Conservation (phyloP, 2,797 vertebrate genomes). For the Mormyrops attenuatus region DNA sequence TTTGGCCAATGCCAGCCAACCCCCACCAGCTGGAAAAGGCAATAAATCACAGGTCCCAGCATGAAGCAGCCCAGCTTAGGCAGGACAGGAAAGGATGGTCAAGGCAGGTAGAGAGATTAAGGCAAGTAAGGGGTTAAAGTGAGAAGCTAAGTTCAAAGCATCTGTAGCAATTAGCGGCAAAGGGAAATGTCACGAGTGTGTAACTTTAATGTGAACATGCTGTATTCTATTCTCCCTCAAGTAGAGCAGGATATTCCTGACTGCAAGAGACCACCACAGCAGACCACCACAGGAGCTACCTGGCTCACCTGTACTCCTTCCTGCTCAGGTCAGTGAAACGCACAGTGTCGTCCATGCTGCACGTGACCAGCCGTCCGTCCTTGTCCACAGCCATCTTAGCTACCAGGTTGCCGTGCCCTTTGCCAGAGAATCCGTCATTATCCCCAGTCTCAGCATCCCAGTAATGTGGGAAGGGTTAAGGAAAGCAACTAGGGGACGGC, state of each 20-base stretch:
- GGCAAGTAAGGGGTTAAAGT: not conserved
- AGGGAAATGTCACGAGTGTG: not conserved
- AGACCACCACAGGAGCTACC: not conserved
- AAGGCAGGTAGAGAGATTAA: not conserved
- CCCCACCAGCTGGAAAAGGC: not conserved
- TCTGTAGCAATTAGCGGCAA: not conserved
- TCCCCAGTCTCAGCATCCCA: slow-evolving; percentile 88
- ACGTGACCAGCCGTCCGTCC: slow-evolving; percentile 71
- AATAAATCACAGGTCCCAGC: not conserved
- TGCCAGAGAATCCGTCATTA: slow-evolving; percentile 77
- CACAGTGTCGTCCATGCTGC: slow-evolving; percentile 94
- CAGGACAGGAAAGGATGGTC: not conserved
- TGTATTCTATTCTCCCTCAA: not conserved
- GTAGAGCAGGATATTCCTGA: not conserved
- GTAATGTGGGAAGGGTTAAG: slow-evolving; percentile 80
- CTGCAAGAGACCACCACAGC: not conserved
- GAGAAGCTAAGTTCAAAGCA: not conserved
- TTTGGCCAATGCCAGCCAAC: not conserved
- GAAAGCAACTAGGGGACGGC: slow-evolving; percentile 24
- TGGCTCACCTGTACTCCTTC: slow-evolving; percentile 80
- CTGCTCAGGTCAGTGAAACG: slow-evolving; percentile 73
- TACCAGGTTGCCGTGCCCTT: slow-evolving; percentile 91
- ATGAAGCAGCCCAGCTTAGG: not conserved
- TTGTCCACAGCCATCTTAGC: slow-evolving; percentile 71
- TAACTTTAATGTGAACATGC: not conserved